Evolutionary conservation across 2,797 vertebrate genomes (phyloP).

Genomic region (Nyctibius grandis): DNA sequence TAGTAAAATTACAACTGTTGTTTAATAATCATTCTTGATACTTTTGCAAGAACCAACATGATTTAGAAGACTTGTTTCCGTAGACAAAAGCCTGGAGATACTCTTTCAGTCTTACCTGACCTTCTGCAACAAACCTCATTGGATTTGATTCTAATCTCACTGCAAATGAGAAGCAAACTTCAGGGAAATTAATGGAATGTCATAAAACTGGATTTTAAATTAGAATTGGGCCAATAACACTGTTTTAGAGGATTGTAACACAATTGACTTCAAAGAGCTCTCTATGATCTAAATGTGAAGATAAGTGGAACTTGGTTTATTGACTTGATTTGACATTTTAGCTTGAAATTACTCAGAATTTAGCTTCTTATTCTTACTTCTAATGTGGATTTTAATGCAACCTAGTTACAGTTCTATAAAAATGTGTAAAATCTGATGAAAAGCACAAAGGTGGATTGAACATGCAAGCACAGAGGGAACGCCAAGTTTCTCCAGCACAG

Average conservation of each 20-base stretch:
- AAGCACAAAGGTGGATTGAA: neutral
- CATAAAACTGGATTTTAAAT: slow-evolving; percentile 32
- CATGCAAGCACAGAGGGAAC: neutral
- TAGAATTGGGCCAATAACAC: neutral
- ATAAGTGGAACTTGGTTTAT: neutral
- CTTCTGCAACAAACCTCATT: neutral
- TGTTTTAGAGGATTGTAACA: neutral
- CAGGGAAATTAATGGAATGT: slow-evolving; percentile 29
- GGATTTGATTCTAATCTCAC: slow-evolving; percentile 1
- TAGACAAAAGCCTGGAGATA: neutral
- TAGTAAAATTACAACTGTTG: neutral
- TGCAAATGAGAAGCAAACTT: neutral
- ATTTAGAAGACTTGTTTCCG: neutral
- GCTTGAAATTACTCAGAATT: neutral
- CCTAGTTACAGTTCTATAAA: neutral
- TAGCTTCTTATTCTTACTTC: neutral
- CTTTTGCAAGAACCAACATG: neutral
- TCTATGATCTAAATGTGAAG: neutral
- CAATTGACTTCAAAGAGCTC: neutral
- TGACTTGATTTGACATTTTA: neutral
- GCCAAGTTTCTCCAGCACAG: neutral
- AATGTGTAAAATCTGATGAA: neutral
- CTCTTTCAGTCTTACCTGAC: slow-evolving; percentile 22
- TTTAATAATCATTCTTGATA: neutral
- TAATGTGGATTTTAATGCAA: neutral